Evolutionary conservation across 2,888 invertebrate genomes (phyloP).

Genomic region (Dimorphilus gyrociliatus): DNA sequence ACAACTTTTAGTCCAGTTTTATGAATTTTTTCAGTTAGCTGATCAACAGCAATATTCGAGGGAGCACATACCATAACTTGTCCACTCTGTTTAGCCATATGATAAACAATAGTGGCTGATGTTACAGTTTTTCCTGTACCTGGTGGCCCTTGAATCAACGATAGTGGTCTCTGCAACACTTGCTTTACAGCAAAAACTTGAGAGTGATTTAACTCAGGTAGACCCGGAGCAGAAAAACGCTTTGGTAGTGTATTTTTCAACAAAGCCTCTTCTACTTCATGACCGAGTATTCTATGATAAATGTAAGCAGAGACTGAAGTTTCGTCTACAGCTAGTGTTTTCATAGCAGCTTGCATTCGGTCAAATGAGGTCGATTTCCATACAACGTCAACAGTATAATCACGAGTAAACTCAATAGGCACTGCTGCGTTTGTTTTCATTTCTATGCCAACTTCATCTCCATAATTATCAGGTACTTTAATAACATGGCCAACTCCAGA

Average conservation of each 20-base stretch:
- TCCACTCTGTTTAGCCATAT: slow-evolving; percentile 80
- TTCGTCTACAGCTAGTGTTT: slow-evolving; percentile 89
- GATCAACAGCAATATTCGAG: slow-evolving; percentile 97
- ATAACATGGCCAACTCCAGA: slow-evolving; percentile 95
- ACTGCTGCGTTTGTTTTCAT: slow-evolving; percentile 77
- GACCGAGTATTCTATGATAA: slow-evolving; percentile 80
- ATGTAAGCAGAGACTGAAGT: slow-evolving; percentile 92
- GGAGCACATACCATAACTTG: slow-evolving; percentile 91
- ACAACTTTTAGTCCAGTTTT: slow-evolving; percentile 82
- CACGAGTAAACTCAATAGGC: slow-evolving; percentile 78
- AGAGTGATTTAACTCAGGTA: slow-evolving; percentile 91
- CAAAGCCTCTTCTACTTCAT: slow-evolving; percentile 61
- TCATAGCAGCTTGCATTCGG: slow-evolving; percentile 82
- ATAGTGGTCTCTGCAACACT: slow-evolving; percentile 82
- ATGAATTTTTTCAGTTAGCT: slow-evolving; percentile 95
- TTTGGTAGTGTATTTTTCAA: slow-evolving; percentile 83
- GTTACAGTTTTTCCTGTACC: slow-evolving; percentile 98
- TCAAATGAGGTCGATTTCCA: slow-evolving; percentile 99
- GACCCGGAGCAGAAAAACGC: slow-evolving; percentile 86
- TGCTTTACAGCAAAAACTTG: slow-evolving; percentile 94
- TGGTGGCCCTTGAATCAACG: slow-evolving; percentile 72
- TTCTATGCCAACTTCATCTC: slow-evolving; percentile 94
- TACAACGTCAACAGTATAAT: slow-evolving; percentile 94
- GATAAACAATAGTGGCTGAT: slow-evolving; percentile 96
- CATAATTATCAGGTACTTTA: slow-evolving; percentile 56